phyloP scores from a whole-genome alignment of 1,140 invertebrate genomes.

The Pachyrhynchus sulphureomaculatus region DNA sequence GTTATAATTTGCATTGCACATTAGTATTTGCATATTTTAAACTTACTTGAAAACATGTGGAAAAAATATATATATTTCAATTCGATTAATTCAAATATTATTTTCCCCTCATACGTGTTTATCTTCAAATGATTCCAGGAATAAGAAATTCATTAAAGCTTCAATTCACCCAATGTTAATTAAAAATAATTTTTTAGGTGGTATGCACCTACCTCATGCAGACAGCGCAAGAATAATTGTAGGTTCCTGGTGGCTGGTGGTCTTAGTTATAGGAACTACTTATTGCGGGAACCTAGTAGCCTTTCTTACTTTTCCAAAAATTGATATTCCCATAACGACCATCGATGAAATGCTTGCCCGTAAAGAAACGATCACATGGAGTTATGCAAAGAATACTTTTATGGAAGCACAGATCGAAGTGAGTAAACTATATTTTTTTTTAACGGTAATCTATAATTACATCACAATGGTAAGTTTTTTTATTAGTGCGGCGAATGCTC shows the following conservation, averaged over 20 bases:
- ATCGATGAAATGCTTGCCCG: conserved; percentile 69
- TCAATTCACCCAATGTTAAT: no score
- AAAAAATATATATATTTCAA: no score
- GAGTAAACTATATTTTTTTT: conserved; percentile 11
- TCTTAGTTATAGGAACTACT: conserved; percentile 85
- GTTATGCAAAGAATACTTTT: conserved; percentile 69
- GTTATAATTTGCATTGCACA: no score
- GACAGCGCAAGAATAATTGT: conserved; percentile 87
- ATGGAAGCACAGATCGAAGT: conserved; percentile 69
- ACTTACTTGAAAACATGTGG: no score
- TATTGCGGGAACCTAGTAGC: conserved; percentile 93
- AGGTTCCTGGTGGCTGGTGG: conserved; percentile 91
- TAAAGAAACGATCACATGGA: conserved; percentile 68
- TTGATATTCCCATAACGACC: conserved; percentile 73
- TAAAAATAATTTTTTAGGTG: conserved; percentile 61
- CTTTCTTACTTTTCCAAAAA: conserved; percentile 88
- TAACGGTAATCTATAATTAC: no score
- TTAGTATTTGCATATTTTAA: no score
- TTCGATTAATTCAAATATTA: no score
- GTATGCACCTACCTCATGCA: conserved; percentile 78
- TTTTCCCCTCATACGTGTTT: no score
- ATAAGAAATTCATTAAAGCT: no score
- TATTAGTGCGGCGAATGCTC: background rate
- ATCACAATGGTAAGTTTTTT: background rate
- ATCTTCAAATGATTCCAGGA: no score